A percentile compares a stretch with the other conserved stretches of the same genome.
Evolutionary conservation across 2,113 vertebrate species (phyloP).

Genomic region (Mobula birostris): DNA sequence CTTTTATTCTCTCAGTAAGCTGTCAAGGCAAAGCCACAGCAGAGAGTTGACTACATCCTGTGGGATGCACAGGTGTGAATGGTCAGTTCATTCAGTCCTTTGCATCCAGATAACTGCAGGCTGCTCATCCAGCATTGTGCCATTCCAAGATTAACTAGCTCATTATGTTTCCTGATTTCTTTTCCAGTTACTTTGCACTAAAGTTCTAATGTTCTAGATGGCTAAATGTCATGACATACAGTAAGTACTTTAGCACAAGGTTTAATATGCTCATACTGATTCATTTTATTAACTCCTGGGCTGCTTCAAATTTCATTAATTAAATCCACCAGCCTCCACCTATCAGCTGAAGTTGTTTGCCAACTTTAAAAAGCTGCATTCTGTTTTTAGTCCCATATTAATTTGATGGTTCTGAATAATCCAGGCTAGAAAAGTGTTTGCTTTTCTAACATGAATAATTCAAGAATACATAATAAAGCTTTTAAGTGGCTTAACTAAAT

Average conservation of each 20-base stretch:
- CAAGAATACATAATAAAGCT: not conserved
- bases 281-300: not conserved
- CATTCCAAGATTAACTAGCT: no score
- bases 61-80: no score
- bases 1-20: no score
- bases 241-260: not conserved
- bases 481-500: not conserved
- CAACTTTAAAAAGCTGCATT: not conserved
- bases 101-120: no score
- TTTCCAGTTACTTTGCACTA: not conserved
- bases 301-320: not conserved
- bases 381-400: not conserved
- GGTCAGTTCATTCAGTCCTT: no score
- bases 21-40: no score
- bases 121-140: no score
- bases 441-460: not conserved
- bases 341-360: not conserved
- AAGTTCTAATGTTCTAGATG: not conserved
- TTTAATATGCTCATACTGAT: not conserved
- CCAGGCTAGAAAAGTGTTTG: not conserved
- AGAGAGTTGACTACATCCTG: no score
- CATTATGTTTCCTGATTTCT: not conserved
- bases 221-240: not conserved
- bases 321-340: not conserved
- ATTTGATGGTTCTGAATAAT: not conserved